Percentiles rank a stretch among this genome's conserved stretches.
Evolutionary conservation across 2,113 vertebrate genomes (phyloP).

Genomic region (Cryptomyrus ogoouensis): DNA sequence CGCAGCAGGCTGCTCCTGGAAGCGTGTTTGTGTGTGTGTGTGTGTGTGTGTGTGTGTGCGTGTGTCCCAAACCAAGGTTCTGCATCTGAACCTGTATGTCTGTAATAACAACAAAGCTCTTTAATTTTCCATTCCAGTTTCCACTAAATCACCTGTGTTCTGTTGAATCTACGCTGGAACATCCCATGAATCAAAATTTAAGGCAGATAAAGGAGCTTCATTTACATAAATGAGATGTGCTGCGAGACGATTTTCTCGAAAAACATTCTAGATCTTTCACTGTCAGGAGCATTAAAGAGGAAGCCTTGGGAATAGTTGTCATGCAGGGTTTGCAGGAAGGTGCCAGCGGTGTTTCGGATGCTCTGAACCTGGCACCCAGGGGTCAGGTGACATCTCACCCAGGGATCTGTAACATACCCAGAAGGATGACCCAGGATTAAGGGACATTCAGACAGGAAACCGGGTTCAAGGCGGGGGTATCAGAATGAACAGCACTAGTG

Average conservation of each 20-base stretch:
- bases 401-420: not conserved
- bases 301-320: not conserved
- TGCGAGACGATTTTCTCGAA: not conserved
- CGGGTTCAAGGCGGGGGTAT: not conserved
- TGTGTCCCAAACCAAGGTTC: not conserved
- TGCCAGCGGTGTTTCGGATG: not conserved
- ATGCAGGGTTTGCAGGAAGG: not conserved
- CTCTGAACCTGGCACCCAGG: not conserved
- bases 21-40: not conserved
- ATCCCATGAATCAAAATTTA: constrained; percentile 31
- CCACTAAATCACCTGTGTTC: not conserved
- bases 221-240: not conserved
- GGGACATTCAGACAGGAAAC: not conserved
- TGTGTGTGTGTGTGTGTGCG: not conserved
- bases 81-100: not conserved
- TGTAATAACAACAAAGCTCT: not conserved
- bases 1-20: not conserved
- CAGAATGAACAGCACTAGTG: not conserved
- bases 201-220: not conserved
- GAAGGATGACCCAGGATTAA: not conserved
- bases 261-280: not conserved
- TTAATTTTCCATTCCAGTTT: not conserved
- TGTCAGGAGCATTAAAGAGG: not conserved
- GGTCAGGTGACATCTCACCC: not conserved
- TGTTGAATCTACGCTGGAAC: not conserved